Conservation (phyloP, 2,797 vertebrate species). For the Chloroceryle amazona region DNA sequence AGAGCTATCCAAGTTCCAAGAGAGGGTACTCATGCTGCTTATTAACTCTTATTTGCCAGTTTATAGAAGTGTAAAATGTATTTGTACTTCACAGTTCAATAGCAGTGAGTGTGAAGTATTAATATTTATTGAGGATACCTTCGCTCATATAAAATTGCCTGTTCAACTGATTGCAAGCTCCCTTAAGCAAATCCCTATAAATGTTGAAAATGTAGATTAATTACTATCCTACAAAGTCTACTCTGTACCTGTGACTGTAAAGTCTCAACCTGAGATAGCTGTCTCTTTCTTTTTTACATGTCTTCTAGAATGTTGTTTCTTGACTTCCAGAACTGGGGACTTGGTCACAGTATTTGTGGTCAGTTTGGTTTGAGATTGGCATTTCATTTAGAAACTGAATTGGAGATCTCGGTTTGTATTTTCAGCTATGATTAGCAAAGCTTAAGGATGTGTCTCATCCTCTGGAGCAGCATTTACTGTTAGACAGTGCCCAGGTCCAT, state of each 20-base stretch:
- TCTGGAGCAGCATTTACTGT: not conserved
- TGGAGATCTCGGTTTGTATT: not conserved
- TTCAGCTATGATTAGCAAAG: not conserved
- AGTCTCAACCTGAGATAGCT: not conserved
- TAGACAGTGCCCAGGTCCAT: not conserved
- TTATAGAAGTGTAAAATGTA: not conserved
- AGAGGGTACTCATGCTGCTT: not conserved
- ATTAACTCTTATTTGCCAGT: not conserved
- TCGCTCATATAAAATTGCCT: not conserved
- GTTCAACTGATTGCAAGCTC: not conserved
- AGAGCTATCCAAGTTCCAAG: not conserved
- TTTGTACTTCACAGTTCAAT: not conserved
- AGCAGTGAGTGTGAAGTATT: not conserved
- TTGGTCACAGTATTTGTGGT: not conserved
- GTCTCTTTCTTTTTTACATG: not conserved
- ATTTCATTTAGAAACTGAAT: not conserved
- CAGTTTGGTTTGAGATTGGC: not conserved
- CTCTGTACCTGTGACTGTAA: not conserved
- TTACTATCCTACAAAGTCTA: not conserved
- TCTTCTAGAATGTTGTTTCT: not conserved
- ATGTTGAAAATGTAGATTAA: not conserved
- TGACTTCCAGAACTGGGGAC: not conserved
- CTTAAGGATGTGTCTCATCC: not conserved
- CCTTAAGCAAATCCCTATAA: not conserved
- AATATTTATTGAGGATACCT: not conserved